These are phyloP conservation scores for Amphipoea lucens DNA, from an alignment of 2,888 invertebrate genomes.

Conservation along the genomic window DNA sequence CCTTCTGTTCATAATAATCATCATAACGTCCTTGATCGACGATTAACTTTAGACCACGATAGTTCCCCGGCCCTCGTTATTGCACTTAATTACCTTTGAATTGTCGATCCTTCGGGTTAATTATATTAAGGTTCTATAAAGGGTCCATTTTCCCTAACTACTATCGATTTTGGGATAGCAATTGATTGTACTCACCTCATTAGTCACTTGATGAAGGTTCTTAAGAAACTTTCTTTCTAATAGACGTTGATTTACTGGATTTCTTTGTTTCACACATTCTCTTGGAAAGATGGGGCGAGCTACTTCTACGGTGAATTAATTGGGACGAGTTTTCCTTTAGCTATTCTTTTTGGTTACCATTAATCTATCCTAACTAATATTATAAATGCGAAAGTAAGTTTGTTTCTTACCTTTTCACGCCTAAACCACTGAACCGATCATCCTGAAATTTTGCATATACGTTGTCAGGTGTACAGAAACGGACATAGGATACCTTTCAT, in stretches of 20 bases:
- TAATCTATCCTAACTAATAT: too few species aligned
- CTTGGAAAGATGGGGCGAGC: constrained; percentile 11
- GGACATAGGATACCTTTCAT: too few species aligned
- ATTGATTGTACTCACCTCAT: constrained; percentile 59
- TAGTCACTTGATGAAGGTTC: constrained; percentile 54
- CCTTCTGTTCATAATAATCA: not conserved
- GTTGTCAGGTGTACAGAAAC: too few species aligned
- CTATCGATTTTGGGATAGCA: constrained; percentile 53
- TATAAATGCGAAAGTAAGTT: too few species aligned
- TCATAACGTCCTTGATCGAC: not conserved
- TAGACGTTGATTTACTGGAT: constrained; percentile 43
- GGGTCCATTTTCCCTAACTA: constrained; percentile 50
- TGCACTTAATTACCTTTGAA: constrained; percentile 58
- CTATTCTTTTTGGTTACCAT: too few species aligned
- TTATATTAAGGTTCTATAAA: constrained; percentile 55
- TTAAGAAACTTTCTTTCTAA: constrained; percentile 42
- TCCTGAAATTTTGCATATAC: too few species aligned
- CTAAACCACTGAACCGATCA: too few species aligned
- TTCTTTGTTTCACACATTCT: constrained; percentile 45
- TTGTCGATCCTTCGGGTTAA: constrained; percentile 53
- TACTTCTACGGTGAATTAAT: constrained; percentile 8
- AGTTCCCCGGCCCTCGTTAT: constrained; percentile 47
- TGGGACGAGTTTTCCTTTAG: not conserved
- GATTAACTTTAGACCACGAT: constrained; percentile 23
- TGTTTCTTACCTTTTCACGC: too few species aligned